Evolutionary conservation across 92 coral and sea anemone species (phyloP).

Genomic region (Umimayanthus chanpuru): DNA sequence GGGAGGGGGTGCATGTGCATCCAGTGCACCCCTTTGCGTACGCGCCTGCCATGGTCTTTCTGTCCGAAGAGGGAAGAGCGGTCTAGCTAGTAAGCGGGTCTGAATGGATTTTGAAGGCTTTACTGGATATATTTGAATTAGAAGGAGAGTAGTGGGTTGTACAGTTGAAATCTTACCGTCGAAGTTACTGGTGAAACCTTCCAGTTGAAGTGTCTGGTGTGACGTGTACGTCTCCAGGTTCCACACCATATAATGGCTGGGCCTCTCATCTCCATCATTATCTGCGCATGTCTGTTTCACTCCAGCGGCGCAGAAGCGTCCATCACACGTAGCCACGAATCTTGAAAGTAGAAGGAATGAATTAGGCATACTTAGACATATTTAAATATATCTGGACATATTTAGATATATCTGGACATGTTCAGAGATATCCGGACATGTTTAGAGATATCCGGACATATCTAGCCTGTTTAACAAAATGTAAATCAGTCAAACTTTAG

Average conservation of each 20-base stretch:
- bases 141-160: too few species aligned
- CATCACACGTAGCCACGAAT: background rate
- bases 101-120: too few species aligned
- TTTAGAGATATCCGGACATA: background rate
- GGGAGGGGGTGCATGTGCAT: too few species aligned
- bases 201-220: conserved; percentile 31
- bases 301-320: conserved; percentile 28
- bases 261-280: background rate
- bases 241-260: conserved; percentile 37
- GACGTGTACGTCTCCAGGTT: conserved; percentile 16
- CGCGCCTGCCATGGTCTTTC: too few species aligned
- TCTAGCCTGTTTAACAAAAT: too few species aligned
- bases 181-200: conserved; percentile 48
- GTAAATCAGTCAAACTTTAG: too few species aligned
- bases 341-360: background rate
- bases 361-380: background rate
- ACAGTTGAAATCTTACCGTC: conserved; percentile 36
- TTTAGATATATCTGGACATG: background rate
- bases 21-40: too few species aligned
- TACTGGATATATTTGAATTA: too few species aligned
- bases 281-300: conserved; percentile 3
- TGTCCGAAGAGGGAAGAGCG: too few species aligned
- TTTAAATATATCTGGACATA: background rate
- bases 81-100: too few species aligned
- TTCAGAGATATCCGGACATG: background rate